phyloP scores from a whole-genome alignment of 2,888 invertebrate species.

The Embidobia sp. region DNA sequence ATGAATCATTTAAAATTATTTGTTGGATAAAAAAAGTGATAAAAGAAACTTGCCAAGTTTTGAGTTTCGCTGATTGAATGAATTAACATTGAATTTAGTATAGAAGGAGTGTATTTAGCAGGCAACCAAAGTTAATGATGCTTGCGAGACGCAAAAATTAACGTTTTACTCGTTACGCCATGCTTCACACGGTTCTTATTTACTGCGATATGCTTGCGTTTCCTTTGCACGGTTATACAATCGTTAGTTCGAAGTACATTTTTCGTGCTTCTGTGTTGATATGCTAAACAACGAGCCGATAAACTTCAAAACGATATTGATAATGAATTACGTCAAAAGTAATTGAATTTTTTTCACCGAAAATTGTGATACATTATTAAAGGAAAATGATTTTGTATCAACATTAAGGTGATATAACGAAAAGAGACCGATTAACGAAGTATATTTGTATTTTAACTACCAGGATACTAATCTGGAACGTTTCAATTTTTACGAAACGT shows the following conservation, averaged over 20 bases:
- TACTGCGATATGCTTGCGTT: slow-evolving; percentile 46
- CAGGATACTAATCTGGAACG: too few species aligned
- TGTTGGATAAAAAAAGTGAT: slow-evolving; percentile 1
- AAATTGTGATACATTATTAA: background rate
- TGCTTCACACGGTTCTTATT: slow-evolving; percentile 59
- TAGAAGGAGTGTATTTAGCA: slow-evolving; percentile 35
- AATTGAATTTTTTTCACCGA: background rate
- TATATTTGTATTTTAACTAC: too few species aligned
- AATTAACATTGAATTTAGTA: slow-evolving; percentile 32
- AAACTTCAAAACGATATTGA: too few species aligned
- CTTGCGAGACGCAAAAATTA: slow-evolving; percentile 51
- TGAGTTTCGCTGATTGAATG: slow-evolving; percentile 14
- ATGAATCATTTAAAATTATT: slow-evolving; percentile 7
- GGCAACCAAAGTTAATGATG: slow-evolving; percentile 50
- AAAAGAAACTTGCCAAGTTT: slow-evolving; percentile 10
- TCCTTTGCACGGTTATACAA: slow-evolving; percentile 62
- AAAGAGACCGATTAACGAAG: too few species aligned
- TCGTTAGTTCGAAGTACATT: slow-evolving; percentile 34
- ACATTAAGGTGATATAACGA: too few species aligned
- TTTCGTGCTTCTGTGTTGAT: slow-evolving; percentile 29
- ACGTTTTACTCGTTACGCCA: slow-evolving; percentile 63
- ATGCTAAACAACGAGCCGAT: slow-evolving; percentile 33
- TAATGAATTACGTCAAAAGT: too few species aligned
- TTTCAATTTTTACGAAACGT: too few species aligned
- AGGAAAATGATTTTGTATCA: too few species aligned